These are phyloP conservation scores for Cephalotes varians DNA, from an alignment of 2,888 invertebrate species.

Conservation along the genomic window DNA sequence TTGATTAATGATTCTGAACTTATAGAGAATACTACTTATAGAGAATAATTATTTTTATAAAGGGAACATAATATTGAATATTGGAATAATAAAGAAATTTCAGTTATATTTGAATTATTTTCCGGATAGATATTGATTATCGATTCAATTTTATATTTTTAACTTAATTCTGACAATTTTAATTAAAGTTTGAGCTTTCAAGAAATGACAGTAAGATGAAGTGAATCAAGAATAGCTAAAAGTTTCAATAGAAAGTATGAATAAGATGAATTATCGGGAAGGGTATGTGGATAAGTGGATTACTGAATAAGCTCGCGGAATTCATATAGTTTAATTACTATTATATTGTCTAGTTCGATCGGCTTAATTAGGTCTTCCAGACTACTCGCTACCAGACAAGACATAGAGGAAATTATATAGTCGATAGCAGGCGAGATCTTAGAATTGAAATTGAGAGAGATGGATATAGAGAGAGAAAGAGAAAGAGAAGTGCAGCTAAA, in stretches of 20 bases:
- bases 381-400: neutral
- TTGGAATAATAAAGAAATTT: neutral
- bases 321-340: constrained; percentile 66
- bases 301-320: constrained; percentile 54
- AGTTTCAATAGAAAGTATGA: constrained; percentile 34
- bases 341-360: constrained; percentile 50
- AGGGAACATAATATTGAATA: neutral
- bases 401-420: constrained; percentile 51
- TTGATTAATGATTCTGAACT: neutral
- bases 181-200: constrained; percentile 15
- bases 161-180: neutral
- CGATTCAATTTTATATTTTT: neutral
- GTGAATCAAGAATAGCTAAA: constrained; percentile 28
- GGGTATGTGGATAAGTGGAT: constrained; percentile 59
- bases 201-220: constrained; percentile 7
- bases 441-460: constrained; percentile 17
- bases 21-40: neutral
- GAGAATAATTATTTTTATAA: neutral
- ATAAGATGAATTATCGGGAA: neutral
- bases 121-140: neutral
- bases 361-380: constrained; percentile 66
- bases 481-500: neutral
- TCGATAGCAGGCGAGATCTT: neutral
- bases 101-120: neutral
- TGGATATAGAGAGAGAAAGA: neutral